Evolutionary conservation across 2,113 vertebrate genomes (phyloP).

Genomic region (Balaeniceps rex): DNA sequence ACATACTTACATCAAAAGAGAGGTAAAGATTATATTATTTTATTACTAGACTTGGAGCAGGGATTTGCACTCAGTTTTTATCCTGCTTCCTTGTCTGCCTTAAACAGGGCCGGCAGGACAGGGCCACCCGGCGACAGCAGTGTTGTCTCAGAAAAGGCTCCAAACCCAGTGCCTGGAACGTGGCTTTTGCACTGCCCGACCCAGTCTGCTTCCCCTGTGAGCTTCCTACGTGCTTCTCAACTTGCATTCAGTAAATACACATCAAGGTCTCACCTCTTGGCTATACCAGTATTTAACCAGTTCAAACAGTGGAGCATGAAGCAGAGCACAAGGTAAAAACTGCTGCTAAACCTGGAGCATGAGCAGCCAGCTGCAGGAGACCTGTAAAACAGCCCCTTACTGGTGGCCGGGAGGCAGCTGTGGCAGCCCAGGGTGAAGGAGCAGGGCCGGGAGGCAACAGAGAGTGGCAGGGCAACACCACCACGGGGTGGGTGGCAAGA

Average conservation of each 20-base stretch:
- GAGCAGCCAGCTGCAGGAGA: not conserved
- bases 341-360: not conserved
- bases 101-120: not conserved
- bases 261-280: not conserved
- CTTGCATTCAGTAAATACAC: not conserved
- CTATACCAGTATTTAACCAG: not conserved
- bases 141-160: not conserved
- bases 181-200: not conserved
- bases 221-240: not conserved
- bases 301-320: not conserved
- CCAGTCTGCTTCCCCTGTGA: not conserved
- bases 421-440: not conserved
- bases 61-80: not conserved
- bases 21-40: not conserved
- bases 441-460: not conserved
- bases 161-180: not conserved
- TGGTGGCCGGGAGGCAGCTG: fast-evolving
- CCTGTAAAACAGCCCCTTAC: fast-evolving
- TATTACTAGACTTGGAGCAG: not conserved
- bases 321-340: not conserved
- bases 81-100: not conserved
- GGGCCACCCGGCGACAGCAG: fast-evolving
- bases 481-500: fast-evolving
- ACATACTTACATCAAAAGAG: not conserved
- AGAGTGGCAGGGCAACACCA: not conserved